Percentiles rank a stretch among this genome's conserved stretches.
Conservation (phyloP, 2,797 vertebrate genomes). For the Lacerta viridis region DNA sequence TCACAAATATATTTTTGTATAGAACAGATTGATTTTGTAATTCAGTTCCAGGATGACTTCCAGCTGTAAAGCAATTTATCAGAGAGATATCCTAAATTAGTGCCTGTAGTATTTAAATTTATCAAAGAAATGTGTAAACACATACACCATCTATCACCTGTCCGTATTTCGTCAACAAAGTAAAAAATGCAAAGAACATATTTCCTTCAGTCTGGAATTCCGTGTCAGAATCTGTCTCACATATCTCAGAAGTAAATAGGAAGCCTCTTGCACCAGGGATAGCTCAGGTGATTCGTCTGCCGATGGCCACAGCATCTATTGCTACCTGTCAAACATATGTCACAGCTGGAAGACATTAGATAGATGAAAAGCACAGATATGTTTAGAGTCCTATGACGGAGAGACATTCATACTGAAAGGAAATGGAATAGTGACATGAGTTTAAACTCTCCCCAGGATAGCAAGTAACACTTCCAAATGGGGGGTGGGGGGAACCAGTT, state of each 20-base stretch:
- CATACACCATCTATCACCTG: conserved; percentile 52
- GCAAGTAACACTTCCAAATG: conserved; percentile 20
- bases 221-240: conserved; percentile 60
- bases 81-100: conserved; percentile 59
- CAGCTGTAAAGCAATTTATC: conserved; percentile 68
- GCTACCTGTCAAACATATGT: conserved; percentile 49
- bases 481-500: too few species aligned
- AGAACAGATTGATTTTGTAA: conserved; percentile 52
- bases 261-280: conserved; percentile 40
- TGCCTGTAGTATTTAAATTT: conserved; percentile 58
- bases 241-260: conserved; percentile 54
- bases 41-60: conserved; percentile 57
- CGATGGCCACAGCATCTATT: conserved; percentile 37
- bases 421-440: background rate
- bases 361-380: conserved; percentile 52
- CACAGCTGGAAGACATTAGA: conserved; percentile 48
- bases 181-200: conserved; percentile 64
- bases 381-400: conserved; percentile 30
- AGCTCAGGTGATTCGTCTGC: conserved; percentile 53
- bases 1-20: conserved; percentile 65
- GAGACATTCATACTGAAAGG: background rate
- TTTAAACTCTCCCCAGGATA: conserved; percentile 15
- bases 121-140: conserved; percentile 46
- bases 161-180: conserved; percentile 66
- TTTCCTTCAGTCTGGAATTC: conserved; percentile 42